Conservation (phyloP, 1,140 invertebrate genomes). For the Leptopilina boulardi region DNA sequence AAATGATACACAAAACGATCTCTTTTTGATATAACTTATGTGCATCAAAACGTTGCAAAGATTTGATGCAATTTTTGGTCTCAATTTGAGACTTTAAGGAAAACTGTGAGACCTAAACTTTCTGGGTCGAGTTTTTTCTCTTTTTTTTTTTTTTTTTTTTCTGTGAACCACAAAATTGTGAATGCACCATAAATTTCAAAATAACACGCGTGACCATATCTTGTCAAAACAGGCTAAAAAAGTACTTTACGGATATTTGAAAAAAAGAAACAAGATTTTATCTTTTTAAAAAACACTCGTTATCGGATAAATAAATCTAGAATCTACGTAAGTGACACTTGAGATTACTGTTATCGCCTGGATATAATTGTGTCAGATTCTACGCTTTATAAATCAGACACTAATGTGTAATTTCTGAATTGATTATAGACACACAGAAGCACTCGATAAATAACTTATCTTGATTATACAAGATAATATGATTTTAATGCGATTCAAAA, state of each 20-base stretch:
- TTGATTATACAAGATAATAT: neutral
- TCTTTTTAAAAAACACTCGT: neutral
- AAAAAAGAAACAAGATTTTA: too few relatives aligned
- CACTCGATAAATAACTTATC: neutral
- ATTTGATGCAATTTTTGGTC: too few relatives aligned
- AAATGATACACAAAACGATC: too few relatives aligned
- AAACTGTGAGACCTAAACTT: neutral
- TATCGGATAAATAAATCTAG: neutral
- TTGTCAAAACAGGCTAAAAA: neutral
- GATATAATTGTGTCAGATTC: constrained; percentile 8
- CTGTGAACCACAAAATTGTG: neutral
- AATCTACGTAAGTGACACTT: neutral
- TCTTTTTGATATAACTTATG: too few relatives aligned
- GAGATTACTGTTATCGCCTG: constrained; percentile 5
- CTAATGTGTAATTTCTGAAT: neutral
- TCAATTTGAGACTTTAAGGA: too few relatives aligned
- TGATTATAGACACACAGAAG: neutral
- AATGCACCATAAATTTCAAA: neutral
- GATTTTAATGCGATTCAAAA: neutral
- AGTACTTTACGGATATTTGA: too few relatives aligned
- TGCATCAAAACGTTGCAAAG: too few relatives aligned
- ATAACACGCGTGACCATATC: neutral
- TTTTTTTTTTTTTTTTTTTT: neutral
- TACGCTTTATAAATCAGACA: neutral
- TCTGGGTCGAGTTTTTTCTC: neutral